phyloP scores from a whole-genome alignment of 2,113 vertebrate species.

The Tauraco erythrolophus region DNA sequence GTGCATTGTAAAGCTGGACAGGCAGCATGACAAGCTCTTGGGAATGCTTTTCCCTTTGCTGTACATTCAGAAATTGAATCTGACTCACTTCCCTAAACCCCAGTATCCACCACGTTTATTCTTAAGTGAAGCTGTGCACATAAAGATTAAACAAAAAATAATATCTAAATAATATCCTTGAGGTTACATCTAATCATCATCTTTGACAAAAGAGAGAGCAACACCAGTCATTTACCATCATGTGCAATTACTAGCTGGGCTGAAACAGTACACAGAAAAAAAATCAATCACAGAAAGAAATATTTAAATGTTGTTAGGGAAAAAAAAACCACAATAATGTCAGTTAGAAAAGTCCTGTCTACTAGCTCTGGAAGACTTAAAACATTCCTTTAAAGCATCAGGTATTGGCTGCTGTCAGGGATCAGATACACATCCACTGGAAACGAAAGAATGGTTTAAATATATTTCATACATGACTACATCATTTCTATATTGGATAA shows the following conservation, averaged over 20 bases:
- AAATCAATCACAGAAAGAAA: background rate
- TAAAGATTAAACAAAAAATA: conserved; percentile 19
- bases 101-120: background rate
- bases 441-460: background rate
- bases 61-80: conserved; percentile 9
- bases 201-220: background rate
- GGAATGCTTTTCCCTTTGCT: conserved; percentile 37
- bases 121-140: background rate
- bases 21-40: conserved; percentile 33
- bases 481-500: background rate
- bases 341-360: background rate
- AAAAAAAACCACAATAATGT: fast-evolving
- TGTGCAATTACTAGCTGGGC: background rate
- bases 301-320: background rate
- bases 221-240: background rate
- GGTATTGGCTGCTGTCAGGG: background rate
- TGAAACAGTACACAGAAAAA: background rate
- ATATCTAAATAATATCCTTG: background rate
- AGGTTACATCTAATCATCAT: conserved; percentile 14
- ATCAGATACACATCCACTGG: background rate
- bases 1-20: background rate
- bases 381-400: background rate
- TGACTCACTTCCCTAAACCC: conserved; percentile 42
- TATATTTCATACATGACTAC: background rate
- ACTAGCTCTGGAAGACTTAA: background rate